phyloP scores from a whole-genome alignment of 2,888 invertebrate species.

The Eugnorisma glareosa region DNA sequence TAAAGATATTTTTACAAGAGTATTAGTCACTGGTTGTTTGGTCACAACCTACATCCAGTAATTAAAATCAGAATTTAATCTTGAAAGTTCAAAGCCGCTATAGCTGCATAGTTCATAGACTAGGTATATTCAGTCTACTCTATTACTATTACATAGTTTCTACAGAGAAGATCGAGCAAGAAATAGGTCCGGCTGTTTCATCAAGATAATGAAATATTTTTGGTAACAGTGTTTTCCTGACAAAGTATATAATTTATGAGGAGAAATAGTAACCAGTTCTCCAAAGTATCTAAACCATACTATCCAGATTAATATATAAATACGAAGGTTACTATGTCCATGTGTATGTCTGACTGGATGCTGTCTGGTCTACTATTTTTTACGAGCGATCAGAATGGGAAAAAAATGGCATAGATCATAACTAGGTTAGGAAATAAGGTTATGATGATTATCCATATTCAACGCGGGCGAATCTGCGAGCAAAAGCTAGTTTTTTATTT shows the following conservation, averaged over 20 bases:
- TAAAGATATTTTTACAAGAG: background rate
- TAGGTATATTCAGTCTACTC: background rate
- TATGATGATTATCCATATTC: background rate
- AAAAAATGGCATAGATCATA: background rate
- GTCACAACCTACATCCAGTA: background rate
- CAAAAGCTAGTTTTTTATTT: background rate
- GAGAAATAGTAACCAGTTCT: conserved; percentile 11
- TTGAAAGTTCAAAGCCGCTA: background rate
- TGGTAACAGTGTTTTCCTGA: conserved; percentile 18
- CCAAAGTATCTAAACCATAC: conserved; percentile 1
- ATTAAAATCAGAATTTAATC: background rate
- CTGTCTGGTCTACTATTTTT: background rate
- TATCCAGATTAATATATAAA: conserved; percentile 2
- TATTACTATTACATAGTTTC: background rate
- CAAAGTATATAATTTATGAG: conserved; percentile 28
- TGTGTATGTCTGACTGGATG: background rate
- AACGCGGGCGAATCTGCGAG: background rate
- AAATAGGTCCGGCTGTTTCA: background rate
- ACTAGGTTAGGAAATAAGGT: background rate
- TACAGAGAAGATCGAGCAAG: background rate
- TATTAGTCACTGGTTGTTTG: background rate
- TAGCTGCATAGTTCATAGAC: background rate
- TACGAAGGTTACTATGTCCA: too few relatives aligned
- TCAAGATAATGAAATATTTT: conserved; percentile 25
- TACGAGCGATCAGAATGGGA: background rate